Evolutionary conservation across 92 coral and sea anemone species (phyloP), one percentile per base, ranked within the genome.

Genomic region (Paramuricea clavata): DNA sequence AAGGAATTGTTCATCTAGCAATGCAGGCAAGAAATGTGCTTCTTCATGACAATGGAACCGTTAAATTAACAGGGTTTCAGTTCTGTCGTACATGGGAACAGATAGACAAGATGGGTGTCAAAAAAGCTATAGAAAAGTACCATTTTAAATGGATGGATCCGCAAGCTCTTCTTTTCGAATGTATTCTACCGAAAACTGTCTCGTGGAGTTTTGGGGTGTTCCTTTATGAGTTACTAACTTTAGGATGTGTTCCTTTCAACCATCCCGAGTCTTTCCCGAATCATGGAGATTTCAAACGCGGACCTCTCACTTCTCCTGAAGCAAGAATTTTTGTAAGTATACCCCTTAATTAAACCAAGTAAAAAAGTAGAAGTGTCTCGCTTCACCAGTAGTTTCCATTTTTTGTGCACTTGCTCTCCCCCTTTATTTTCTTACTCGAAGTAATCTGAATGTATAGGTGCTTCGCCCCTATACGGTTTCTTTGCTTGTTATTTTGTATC

Each of bases 111-210:
- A 50, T 2, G 1, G 41, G 41, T 7, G 68, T 76, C 44, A 35
- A 30, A 54, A 65, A 65, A 16, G 39, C 72, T 39, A 15, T 76
- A 44, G 82, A 76, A 31, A 12, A 76, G 21, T 12, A n/a, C 2
- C 82, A 76, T 36, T 23, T 76, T 39, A 76, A 76, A 76, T 76
- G 82, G 82, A 50, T 76, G 82, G 82, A 76, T 52, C 82, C 82
- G 8, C 67, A 76, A 49, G 67, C 43, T 16, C 68, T 76, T 28
- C 42, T 60, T 9, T 56, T 56, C 15, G 12, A 42, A 42, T 60
- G 26, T 0, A 25, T 52, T 49, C 13, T 25, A 16, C 68, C 39
- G 12, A 34, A 35, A 32, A 76, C 82, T 30, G 82, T 49, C n/a
- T 49, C 64, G 39, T 76, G 82, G 82, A 26, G 67, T 13, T 76